These are phyloP conservation scores for Ctenosaura bakeri DNA, from an alignment of 2,797 vertebrate genomes.

Conservation along the genomic window DNA sequence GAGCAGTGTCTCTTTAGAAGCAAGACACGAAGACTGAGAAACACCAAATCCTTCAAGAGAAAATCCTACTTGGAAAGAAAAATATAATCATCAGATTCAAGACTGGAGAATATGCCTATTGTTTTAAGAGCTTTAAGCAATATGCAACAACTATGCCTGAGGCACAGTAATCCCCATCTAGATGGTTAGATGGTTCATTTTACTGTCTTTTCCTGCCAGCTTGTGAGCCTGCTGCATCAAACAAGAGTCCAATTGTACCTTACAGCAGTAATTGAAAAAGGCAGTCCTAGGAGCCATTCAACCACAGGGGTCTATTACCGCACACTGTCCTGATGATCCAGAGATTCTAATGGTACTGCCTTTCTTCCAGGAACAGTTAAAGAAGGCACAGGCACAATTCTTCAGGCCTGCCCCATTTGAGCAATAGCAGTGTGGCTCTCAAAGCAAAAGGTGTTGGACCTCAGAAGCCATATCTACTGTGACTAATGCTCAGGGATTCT, in stretches of 20 bases:
- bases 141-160: neutral
- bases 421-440: neutral
- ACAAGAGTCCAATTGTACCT: neutral
- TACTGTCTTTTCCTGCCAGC: neutral
- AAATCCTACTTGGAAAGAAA: neutral
- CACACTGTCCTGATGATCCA: neutral
- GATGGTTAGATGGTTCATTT: slow-evolving; percentile 1
- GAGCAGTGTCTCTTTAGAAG: neutral
- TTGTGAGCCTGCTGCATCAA: neutral
- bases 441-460: neutral
- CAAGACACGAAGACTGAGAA: no score
- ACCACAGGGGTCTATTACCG: neutral
- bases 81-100: neutral
- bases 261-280: neutral
- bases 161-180: neutral
- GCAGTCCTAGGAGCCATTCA: neutral
- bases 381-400: neutral
- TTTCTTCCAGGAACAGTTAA: neutral
- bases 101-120: no score
- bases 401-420: neutral
- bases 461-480: neutral
- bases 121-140: neutral
- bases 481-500: neutral
- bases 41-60: neutral
- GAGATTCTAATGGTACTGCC: neutral